Conservation (phyloP, 2,888 invertebrate species). For the Mythimna pallens region DNA sequence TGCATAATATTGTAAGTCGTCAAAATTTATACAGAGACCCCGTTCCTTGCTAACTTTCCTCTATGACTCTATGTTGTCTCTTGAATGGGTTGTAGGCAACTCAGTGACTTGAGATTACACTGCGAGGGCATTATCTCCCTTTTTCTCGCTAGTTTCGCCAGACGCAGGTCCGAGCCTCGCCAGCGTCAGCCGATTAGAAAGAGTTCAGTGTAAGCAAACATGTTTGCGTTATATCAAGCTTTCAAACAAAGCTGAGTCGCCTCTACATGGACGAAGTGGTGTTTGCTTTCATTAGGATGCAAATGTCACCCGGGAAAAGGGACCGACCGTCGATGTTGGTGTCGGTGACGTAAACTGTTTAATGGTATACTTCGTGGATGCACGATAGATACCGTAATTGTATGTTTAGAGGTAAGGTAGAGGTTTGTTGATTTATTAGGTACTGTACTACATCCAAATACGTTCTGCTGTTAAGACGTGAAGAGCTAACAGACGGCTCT, state of each 20-base stretch:
- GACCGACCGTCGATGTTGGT: background rate
- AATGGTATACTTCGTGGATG: slow-evolving; percentile 1
- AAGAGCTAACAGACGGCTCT: too few relatives aligned
- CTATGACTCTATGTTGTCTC: slow-evolving; percentile 17
- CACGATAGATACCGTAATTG: background rate
- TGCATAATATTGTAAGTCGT: background rate
- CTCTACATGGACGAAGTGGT: slow-evolving; percentile 7
- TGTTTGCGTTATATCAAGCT: background rate
- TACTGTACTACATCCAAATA: too few relatives aligned
- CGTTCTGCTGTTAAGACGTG: too few relatives aligned
- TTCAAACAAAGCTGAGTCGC: slow-evolving; percentile 7
- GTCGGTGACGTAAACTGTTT: slow-evolving; percentile 13
- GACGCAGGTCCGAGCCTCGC: slow-evolving; percentile 28
- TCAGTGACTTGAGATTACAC: slow-evolving; percentile 13
- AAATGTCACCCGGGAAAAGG: slow-evolving; percentile 12
- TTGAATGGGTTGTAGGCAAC: slow-evolving; percentile 26
- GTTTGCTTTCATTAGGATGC: slow-evolving; percentile 19
- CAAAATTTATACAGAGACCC: slow-evolving; percentile 1
- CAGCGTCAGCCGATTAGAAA: slow-evolving; percentile 57
- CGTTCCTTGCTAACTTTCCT: slow-evolving; percentile 17
- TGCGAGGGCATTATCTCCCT: slow-evolving; percentile 42
- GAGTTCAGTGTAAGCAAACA: slow-evolving; percentile 20
- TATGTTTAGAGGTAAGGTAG: background rate
- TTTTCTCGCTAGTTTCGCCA: slow-evolving; percentile 63
- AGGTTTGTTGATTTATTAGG: too few relatives aligned